Conservation (phyloP, 2,113 vertebrate species). For the Xenopus tropicalis region UCB_Xtro_10.0 CM004447.2:33662001-33662500, state of each 20-base stretch:
- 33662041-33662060: too few relatives aligned
- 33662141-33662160: constrained; percentile 94
- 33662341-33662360: constrained; percentile 94
- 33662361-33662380: constrained; percentile 93
- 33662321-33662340: constrained; percentile 93
- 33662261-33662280: background rate
- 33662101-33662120: constrained; percentile 58
- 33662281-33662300: background rate
- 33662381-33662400: constrained; percentile 95
- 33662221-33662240: constrained; percentile 93
- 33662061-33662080: too few relatives aligned
- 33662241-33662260: constrained; percentile 45
- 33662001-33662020: constrained; percentile 94
- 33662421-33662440: constrained; percentile 96
- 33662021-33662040: constrained; percentile 89
- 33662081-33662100: background rate
- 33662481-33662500: constrained; percentile 99
- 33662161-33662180: constrained; percentile 88
- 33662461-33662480: constrained; percentile 96
- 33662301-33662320: constrained; percentile 24
- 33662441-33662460: constrained; percentile 93
- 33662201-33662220: constrained; percentile 98
- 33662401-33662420: constrained; percentile 90
- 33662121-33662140: constrained; percentile 96
- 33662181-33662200: constrained; percentile 91